Evolutionary conservation across 1,140 invertebrate species (phyloP).

Genomic region (Drosophila nannoptera): DNA sequence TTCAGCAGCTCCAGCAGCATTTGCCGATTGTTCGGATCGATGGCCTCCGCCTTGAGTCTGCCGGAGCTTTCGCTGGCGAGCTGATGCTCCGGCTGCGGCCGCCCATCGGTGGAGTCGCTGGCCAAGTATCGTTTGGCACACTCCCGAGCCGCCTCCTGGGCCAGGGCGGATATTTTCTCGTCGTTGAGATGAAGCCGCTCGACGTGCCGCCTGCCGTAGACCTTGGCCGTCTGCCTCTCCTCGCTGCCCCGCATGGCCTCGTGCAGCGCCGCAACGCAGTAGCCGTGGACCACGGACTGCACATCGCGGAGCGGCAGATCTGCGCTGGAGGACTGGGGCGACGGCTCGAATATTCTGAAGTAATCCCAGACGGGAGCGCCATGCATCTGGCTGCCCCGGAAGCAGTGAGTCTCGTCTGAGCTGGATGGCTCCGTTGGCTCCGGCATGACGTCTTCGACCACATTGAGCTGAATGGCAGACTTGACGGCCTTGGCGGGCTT

Average conservation of each 20-base stretch:
- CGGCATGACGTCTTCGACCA: no score
- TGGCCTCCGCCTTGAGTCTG: background rate
- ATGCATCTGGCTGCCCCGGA: background rate
- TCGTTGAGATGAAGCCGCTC: background rate
- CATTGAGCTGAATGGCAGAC: no score
- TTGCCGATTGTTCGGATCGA: constrained; percentile 58
- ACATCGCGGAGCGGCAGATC: constrained; percentile 2
- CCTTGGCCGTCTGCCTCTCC: background rate
- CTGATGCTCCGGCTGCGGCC: background rate
- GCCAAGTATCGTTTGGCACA: constrained; percentile 17
- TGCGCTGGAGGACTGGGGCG: background rate
- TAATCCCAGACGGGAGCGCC: constrained; percentile 30
- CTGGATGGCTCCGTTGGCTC: background rate
- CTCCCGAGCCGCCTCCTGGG: constrained; percentile 14
- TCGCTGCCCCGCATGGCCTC: background rate
- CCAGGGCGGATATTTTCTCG: background rate
- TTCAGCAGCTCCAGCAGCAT: constrained; percentile 52
- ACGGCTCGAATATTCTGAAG: constrained; percentile 34
- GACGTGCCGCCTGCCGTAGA: background rate
- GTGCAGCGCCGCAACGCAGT: constrained; percentile 29
- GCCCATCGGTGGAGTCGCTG: background rate
- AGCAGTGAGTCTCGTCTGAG: constrained; percentile 1
- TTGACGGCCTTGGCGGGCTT: no score
- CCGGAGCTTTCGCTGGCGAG: background rate
- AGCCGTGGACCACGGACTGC: constrained; percentile 20